Evolutionary conservation across 2,888 invertebrate genomes (phyloP).

Genomic region (Drosophila ustulata): DNA sequence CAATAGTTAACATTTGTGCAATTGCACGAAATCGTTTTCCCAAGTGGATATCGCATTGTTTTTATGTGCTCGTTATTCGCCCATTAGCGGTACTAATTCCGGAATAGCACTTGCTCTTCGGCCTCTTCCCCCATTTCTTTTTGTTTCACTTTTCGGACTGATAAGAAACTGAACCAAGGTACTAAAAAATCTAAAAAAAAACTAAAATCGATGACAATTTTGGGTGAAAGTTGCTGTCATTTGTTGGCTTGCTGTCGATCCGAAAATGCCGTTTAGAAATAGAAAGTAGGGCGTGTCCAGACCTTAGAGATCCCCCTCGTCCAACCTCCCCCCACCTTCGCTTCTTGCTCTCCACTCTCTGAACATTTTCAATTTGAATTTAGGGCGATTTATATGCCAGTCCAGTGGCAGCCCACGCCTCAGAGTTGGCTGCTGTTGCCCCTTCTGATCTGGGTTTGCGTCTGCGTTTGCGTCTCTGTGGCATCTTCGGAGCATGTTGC

Average conservation of each 20-base stretch:
- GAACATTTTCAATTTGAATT: constrained; percentile 29
- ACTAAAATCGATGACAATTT: constrained; percentile 70
- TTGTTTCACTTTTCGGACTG: constrained; percentile 24
- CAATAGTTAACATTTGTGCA: constrained; percentile 60
- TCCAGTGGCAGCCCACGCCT: constrained; percentile 54
- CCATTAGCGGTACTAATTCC: constrained; percentile 62
- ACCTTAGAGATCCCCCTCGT: constrained; percentile 12
- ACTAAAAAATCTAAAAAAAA: constrained; percentile 29
- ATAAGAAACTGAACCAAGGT: constrained; percentile 58
- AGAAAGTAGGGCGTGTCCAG: constrained; percentile 75
- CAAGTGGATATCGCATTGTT: constrained; percentile 24
- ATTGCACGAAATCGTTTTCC: constrained; percentile 64
- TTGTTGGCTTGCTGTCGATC: constrained; percentile 9
- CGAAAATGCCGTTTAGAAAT: constrained; percentile 64
- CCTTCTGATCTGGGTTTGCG: constrained; percentile 1
- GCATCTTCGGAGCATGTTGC: constrained; percentile 58
- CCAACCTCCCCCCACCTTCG: background rate
- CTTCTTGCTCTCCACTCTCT: background rate
- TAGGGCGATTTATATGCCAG: constrained; percentile 61
- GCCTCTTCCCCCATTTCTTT: background rate
- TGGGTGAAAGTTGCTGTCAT: constrained; percentile 67
- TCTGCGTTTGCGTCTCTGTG: background rate
- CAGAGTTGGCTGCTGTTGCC: background rate
- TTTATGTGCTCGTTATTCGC: constrained; percentile 50
- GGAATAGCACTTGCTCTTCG: constrained; percentile 36